A percentile compares a stretch with the other conserved stretches of the same genome.
phyloP scores from a whole-genome alignment of 2,113 vertebrate genomes.

The Vulpes ferrilata region DNA sequence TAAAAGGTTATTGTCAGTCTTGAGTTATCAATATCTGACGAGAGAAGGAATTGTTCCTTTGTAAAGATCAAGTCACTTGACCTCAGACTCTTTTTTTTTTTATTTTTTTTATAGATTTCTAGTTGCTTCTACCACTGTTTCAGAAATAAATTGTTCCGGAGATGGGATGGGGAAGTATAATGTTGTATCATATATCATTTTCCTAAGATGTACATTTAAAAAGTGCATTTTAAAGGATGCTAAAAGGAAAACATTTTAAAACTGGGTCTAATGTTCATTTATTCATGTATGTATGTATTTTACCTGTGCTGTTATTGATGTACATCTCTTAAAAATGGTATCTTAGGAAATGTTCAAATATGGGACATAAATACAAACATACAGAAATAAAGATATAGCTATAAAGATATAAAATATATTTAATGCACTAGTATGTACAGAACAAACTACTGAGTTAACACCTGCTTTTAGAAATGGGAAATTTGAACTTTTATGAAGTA shows the following conservation, averaged over 20 bases:
- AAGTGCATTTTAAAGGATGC: neutral
- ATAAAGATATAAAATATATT: constrained; percentile 15
- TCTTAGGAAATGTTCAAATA: constrained; percentile 26
- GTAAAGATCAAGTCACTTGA: neutral
- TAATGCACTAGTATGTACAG: neutral
- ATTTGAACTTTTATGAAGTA: constrained; percentile 39
- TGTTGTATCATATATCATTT: neutral
- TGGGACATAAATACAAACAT: neutral
- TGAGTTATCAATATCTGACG: neutral
- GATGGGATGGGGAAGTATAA: neutral
- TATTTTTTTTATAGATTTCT: neutral
- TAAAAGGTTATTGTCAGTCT: constrained; percentile 33
- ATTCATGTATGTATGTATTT: neutral
- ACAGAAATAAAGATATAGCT: neutral
- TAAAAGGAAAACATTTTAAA: neutral
- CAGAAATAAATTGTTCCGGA: neutral
- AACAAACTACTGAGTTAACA: neutral
- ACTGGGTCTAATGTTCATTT: accelerated
- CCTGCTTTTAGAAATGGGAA: constrained; percentile 12
- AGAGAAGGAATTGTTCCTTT: constrained; percentile 21
- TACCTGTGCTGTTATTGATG: neutral
- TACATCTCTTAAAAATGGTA: neutral
- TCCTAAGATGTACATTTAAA: neutral
- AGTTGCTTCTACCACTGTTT: neutral
- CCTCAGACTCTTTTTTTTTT: neutral